Percentiles rank a stretch among this genome's conserved stretches.
phyloP scores from a whole-genome alignment of 2,888 invertebrate genomes.

The Deladenus siricidicola region DNA sequence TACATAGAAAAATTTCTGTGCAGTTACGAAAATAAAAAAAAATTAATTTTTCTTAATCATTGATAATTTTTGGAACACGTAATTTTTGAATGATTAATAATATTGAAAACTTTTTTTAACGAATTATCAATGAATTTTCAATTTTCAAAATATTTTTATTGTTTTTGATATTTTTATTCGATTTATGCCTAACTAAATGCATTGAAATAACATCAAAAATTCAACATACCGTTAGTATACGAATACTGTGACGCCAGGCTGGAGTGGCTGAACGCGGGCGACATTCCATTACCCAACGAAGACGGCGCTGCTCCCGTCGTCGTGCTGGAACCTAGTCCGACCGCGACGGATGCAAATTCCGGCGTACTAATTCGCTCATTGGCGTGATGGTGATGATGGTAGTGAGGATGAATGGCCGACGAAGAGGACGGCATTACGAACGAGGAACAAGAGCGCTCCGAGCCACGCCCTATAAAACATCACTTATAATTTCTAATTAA shows the following conservation, averaged over 20 bases:
- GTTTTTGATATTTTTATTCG: no score
- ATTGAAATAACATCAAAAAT: no score
- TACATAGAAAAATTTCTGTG: no score
- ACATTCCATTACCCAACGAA: not conserved
- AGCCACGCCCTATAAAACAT: not conserved
- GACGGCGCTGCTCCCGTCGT: not conserved
- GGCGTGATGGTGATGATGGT: not conserved
- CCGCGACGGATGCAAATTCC: not conserved
- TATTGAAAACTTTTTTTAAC: no score
- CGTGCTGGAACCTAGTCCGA: not conserved
- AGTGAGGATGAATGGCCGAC: not conserved
- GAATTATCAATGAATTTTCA: no score
- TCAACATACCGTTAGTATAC: not conserved
- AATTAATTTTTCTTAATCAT: no score
- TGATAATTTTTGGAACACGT: no score
- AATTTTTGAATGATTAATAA: no score
- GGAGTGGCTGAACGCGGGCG: slow-evolving; percentile 15
- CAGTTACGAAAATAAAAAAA: not conserved
- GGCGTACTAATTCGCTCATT: slow-evolving; percentile 6
- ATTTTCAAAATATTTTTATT: no score
- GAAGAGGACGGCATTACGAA: slow-evolving; percentile 3
- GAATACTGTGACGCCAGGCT: slow-evolving; percentile 6
- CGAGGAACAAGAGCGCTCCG: slow-evolving; percentile 3
- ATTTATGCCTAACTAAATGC: no score
- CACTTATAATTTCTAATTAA: no score